A percentile compares a stretch with the other conserved stretches of the same genome.
These are phyloP conservation scores for Saccostrea cuccullata DNA, from an alignment of 1,140 invertebrate genomes.

Conservation along the genomic window DNA sequence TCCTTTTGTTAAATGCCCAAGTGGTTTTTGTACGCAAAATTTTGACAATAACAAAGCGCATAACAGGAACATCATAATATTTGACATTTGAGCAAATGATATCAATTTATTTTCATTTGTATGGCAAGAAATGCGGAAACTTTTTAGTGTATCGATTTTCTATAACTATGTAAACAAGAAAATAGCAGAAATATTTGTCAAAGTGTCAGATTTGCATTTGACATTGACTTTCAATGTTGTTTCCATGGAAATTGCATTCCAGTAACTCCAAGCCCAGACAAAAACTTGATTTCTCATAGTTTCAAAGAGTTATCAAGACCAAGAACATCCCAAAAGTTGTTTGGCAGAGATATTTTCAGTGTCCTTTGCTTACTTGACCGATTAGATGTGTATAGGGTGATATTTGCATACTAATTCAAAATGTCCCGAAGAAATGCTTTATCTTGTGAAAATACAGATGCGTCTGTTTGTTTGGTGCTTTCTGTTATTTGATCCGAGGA, in stretches of 20 bases:
- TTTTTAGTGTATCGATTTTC: neutral
- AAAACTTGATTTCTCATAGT: neutral
- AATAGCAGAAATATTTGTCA: constrained; percentile 26
- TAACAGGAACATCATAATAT: neutral
- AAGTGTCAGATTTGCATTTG: constrained; percentile 20
- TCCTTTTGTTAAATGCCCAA: neutral
- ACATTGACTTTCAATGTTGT: constrained; percentile 26
- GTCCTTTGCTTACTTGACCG: constrained; percentile 31
- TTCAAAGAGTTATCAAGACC: neutral
- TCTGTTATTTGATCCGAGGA: constrained; percentile 2
- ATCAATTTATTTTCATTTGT: neutral
- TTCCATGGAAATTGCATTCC: constrained; percentile 13
- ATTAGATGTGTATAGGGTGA: neutral
- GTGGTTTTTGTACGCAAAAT: neutral
- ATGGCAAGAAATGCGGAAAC: neutral
- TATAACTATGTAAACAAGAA: constrained; percentile 7
- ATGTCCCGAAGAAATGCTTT: constrained; percentile 37
- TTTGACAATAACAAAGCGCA: neutral
- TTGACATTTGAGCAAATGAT: neutral
- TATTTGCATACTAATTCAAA: constrained; percentile 38
- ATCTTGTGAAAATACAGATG: constrained; percentile 37
- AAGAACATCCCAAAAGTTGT: neutral
- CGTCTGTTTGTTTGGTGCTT: constrained; percentile 6
- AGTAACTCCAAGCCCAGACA: neutral
- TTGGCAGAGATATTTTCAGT: constrained; percentile 20